Evolutionary conservation across 2,113 vertebrate species (phyloP).

Genomic region (Pseudolaguvia tuberculata): DNA sequence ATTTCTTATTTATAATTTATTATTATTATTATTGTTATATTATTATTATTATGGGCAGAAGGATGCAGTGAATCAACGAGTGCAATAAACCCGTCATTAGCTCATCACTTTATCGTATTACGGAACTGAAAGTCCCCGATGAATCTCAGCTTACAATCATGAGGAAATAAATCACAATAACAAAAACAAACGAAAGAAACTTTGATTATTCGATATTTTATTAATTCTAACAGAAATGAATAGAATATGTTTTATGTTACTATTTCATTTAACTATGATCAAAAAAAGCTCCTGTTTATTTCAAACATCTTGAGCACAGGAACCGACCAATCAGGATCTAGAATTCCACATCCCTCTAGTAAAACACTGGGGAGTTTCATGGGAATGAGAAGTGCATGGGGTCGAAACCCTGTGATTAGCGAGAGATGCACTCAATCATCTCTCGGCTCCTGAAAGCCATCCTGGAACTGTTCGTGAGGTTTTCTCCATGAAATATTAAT

Average conservation of each 20-base stretch:
- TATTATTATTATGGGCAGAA: background rate
- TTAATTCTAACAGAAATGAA: too few species aligned
- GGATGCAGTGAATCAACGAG: background rate
- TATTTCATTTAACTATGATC: too few species aligned
- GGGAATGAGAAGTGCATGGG: background rate
- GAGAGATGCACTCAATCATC: background rate
- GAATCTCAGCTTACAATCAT: background rate
- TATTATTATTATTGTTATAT: background rate
- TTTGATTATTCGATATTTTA: too few species aligned
- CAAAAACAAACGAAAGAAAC: too few species aligned
- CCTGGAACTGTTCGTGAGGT: background rate
- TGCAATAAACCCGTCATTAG: background rate
- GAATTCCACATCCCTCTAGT: background rate
- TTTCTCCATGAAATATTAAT: conserved; percentile 21
- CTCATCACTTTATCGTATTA: background rate
- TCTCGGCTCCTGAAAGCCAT: background rate
- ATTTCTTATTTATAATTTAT: too few species aligned
- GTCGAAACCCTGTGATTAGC: background rate
- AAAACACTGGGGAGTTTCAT: background rate
- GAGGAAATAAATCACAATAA: background rate
- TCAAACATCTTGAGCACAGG: too few species aligned
- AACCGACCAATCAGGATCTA: background rate
- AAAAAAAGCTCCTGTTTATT: too few species aligned
- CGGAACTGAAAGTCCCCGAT: background rate
- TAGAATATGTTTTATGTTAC: too few species aligned